Evolutionary conservation across 2,113 vertebrate species (phyloP), one percentile per base, ranked within the genome.

Genomic region (Australoheros scitulus): DNA sequence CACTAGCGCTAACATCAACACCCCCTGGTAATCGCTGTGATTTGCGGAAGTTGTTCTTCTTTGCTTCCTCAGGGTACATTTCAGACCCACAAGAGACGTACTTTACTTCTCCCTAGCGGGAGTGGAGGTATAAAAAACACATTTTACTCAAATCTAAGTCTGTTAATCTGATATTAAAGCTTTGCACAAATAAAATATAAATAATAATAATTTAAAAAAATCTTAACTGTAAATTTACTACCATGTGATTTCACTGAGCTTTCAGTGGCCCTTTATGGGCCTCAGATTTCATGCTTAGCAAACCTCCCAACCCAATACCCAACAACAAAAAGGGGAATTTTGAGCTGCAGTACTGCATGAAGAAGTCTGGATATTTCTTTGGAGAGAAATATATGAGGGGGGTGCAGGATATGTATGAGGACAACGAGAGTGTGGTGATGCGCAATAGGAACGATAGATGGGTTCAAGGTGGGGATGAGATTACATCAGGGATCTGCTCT

Each of bases 11-110:
- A 92, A 26, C 74, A 10, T 9, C 75, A 79, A 70, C 77, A 11
- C 5, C 24, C 17, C 38, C 52, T 7, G 64, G 57, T 82, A 56
- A 3, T 11, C 10, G 3, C 41, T 36, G 36, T 20, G n/a, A 24
- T 68, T 47, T 24, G 2, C 68, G 88, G 89, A 90, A 88, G 80
- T 83, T 7, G 0, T 75, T 88, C 72, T 88, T 90, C 87, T 88
- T 91, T 20, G 56, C 8, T 22, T 61, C 7, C 50, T 26, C 61
- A 15, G 1, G 1, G 6, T 52, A 7, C n/a, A 11, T n/a, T 14
- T 20, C 55, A n/a, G 5, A 59, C 24, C 75, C 41, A 14, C 10
- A 6, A 36, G 3, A 6, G 5, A 14, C 14, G 34, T 1, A 6
- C 41, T 75, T 2, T 87, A 34, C 70, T 68, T 20, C 91, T 79